Evolutionary conservation across 2,797 vertebrate genomes (phyloP), one percentile per base, ranked within the genome.

Genomic region (Carapus acus): DNA sequence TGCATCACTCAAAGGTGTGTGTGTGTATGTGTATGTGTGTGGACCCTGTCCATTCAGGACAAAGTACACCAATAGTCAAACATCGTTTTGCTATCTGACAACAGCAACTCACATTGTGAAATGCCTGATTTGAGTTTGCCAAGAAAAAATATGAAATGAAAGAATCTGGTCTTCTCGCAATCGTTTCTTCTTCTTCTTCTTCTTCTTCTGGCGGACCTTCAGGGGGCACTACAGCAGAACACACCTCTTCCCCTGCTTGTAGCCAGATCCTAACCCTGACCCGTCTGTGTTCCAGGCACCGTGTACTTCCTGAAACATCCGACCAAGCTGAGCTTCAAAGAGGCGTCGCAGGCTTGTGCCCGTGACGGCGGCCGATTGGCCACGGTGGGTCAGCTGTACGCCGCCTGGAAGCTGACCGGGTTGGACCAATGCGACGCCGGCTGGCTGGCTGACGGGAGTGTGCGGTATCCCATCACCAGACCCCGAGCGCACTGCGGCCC

Each of bases 401-500:
- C 90, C 0, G 91, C 92, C 6, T 97, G 95, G 94, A 91, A 85
- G 74, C 88, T 95, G 71, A 63, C 20, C 19, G 88, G 86, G 37
- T 60, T 96, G 73, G 93, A 97, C 64, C 88, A 79, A 54, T 97
- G 95, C 0, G 82, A 86, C 0, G 90, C 91, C 0, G 94, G 94
- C 58, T 97, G 94, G 95, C 64, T 96, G 83, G 91, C 90, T 0
- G 94, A 96, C 0, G 90, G 90, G 39, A 94, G 94, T 0, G 81
- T 90, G 39, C 91, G 93, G 60, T 97, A 97, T 74, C 90, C 95
- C 4, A 90, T 97, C 9, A 43, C 59, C 18, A 87, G 77, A 0
- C 75, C 90, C 2, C 88, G 90, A 2, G 51, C 73, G 29, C 90
- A 91, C 79, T 96, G 94, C 0, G 93, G 94, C 36, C 79, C 90